Evolutionary conservation across 2,888 invertebrate species (phyloP).

Genomic region (Hemithea aestivaria): DNA sequence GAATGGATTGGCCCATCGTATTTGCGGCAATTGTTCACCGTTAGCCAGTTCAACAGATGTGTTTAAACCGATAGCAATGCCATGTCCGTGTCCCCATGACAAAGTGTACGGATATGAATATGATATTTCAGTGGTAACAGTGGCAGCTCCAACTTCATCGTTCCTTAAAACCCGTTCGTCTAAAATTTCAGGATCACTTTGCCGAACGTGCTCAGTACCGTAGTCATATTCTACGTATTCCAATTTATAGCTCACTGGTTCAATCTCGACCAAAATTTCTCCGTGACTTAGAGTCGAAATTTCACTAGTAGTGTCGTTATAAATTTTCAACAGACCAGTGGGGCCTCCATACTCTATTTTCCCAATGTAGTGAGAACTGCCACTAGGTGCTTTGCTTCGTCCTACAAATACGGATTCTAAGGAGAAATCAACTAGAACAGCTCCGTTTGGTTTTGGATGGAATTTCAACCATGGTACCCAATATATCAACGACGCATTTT

Average conservation of each 20-base stretch:
- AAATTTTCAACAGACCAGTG: conserved; percentile 84
- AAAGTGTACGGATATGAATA: conserved; percentile 85
- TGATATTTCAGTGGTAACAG: conserved; percentile 85
- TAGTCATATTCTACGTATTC: conserved; percentile 81
- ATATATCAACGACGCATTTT: conserved; percentile 85
- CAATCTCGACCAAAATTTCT: conserved; percentile 88
- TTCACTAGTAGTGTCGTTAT: conserved; percentile 81
- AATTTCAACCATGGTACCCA: conserved; percentile 89
- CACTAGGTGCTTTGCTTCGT: conserved; percentile 51
- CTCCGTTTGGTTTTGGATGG: conserved; percentile 82
- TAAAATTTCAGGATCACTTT: conserved; percentile 70
- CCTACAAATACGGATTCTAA: conserved; percentile 62
- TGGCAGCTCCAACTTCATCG: conserved; percentile 75
- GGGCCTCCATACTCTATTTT: conserved; percentile 83
- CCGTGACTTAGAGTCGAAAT: conserved; percentile 78
- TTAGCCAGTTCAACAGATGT: conserved; percentile 81
- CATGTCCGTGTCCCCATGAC: conserved; percentile 89
- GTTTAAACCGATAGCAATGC: conserved; percentile 84
- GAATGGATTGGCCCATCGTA: conserved; percentile 84
- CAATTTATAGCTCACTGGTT: conserved; percentile 88
- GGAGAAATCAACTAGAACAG: conserved; percentile 79
- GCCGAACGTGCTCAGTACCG: conserved; percentile 71
- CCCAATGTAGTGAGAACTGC: conserved; percentile 82
- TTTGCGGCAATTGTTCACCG: conserved; percentile 77
- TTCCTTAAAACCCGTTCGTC: conserved; percentile 75